Base-by-base conservation (phyloP, 2,113 vertebrate species). In the Sorex araneus region DNA sequence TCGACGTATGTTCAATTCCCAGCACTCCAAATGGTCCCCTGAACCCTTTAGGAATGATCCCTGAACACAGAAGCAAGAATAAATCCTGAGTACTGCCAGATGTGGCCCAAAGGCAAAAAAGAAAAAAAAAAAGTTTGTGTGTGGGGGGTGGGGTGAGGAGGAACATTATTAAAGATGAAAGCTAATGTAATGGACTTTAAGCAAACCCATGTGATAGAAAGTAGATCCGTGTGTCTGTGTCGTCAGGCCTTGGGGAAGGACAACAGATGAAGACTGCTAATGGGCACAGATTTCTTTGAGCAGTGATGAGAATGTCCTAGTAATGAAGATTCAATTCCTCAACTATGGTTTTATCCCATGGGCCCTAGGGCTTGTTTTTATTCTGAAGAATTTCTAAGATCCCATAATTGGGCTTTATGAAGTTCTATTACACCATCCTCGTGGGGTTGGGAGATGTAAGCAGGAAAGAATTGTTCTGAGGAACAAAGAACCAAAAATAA, bases 401-500 rank as follows among this genome's bases (percentile, higher is more conserved):
- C 88, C 25, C 19, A 79, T 54, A 43, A 86, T 69, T 36, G 64
- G 13, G 64, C 45, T 69, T 92, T 57, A 94, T 63, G 12, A 82
- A 34, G 21, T 69, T 92, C 54, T 57, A 11, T 47, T 86, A 64
- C 30, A 50, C 57, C 36, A 78, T 83, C 23, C 43, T 86, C 57
- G 21, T 92, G 54, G 75, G 60, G 12, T 69, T 77, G 63, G 40
- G 66, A 82, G 79, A 85, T 40, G 34, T 84, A 83, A 87, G n/a
- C 18, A 82, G 36, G 34, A 87, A 90, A 74, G 32, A 78, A 92
- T 45, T 83, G 36, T 88, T 80, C 79, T 83, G 18, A 79, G 18
- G 36, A 91, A 91, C 67, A 91, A 89, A 87, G 43, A 94, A 28
- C 78, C 95, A 93, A 91, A 93, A 93, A 75, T 95, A 93, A 60